Base-by-base conservation (phyloP, 2,888 invertebrate genomes). In the Leuctra nigra region DNA sequence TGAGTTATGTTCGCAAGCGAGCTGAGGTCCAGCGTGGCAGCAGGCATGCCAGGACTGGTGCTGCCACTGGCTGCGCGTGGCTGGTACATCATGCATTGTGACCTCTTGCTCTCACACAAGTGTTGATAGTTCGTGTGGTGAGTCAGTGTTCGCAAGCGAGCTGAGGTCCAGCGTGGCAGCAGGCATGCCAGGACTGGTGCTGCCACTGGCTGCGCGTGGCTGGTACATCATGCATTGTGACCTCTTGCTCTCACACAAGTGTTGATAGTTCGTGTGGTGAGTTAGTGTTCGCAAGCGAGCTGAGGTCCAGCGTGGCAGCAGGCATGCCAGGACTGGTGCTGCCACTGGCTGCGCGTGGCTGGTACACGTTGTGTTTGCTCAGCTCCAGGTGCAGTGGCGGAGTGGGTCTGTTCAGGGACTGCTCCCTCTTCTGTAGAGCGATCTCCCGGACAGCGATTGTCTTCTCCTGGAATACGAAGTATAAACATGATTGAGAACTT, bases 381-480 rank as follows among this genome's bases (percentile, higher is more conserved):
- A 59, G 39, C 4, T 59, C 61, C 29, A 54, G 14, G 13, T 55
- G 59, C 6, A 59, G 56, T 14, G 59, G 59, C 41, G 54, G 61
- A 29, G 61, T 57, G 35, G 50, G 54, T 36, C 57, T 59, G n/a
- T 59, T 59, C 50, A 62, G 60, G 35, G 62, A 61, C 16, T 59
- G 58, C 23, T 55, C 39, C 7, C 47, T 48, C 20, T 59, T 56
- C 59, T 72, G 73, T 38, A 69, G 79, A 69, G 77, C 77, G 7
- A 78, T 68, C 7, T 84, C 84, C 66, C 83, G 84, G 25, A 89
- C 88, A 54, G 89, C 82, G 64, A 86, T 89, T 1, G 90, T 91
- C 74, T 91, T 91, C 71, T 90, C 90, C 75, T 75, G 63, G 2
- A 62, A 62, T 41, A 60, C 46, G 55, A 54, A 39, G 25, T 13